Evolutionary conservation across 2,113 vertebrate species (phyloP).

Genomic region (Cyphomyrus discorhynchus): DNA sequence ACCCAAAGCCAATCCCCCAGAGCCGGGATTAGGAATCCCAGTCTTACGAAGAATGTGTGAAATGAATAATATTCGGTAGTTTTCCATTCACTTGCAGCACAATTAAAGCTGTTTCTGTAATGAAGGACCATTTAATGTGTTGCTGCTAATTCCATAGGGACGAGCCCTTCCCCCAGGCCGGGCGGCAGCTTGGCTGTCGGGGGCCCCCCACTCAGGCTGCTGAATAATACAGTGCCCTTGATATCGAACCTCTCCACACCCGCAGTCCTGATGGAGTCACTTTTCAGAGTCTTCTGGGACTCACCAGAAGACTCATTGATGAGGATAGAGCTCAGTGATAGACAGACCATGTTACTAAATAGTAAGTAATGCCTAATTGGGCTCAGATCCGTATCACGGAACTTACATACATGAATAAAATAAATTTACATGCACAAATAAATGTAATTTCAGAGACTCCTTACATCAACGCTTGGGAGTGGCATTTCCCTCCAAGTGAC

Average conservation of each 20-base stretch:
- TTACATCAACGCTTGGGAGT: not conserved
- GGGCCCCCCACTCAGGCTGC: not conserved
- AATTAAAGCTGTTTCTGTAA: not conserved
- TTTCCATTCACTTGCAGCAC: not conserved
- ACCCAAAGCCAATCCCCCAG: not conserved
- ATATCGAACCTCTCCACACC: not conserved
- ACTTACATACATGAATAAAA: not conserved
- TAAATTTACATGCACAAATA: not conserved
- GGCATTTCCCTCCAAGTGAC: not conserved
- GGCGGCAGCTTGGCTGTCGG: not conserved
- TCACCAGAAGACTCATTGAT: not conserved
- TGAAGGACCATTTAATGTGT: not conserved
- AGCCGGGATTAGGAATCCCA: not conserved
- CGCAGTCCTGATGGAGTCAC: not conserved
- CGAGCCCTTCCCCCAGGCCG: not conserved
- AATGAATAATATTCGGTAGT: not conserved
- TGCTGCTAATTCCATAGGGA: not conserved
- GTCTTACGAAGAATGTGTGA: not conserved
- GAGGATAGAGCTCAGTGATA: not conserved
- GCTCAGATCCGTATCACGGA: not conserved
- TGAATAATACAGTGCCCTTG: not conserved
- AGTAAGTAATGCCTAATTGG: not conserved
- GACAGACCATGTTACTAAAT: not conserved
- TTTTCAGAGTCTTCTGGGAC: not conserved
- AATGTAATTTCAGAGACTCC: not conserved